Base-by-base conservation (phyloP, 2,113 vertebrate species). In the rabbit (Oryctolagus cuniculus) region DNA sequence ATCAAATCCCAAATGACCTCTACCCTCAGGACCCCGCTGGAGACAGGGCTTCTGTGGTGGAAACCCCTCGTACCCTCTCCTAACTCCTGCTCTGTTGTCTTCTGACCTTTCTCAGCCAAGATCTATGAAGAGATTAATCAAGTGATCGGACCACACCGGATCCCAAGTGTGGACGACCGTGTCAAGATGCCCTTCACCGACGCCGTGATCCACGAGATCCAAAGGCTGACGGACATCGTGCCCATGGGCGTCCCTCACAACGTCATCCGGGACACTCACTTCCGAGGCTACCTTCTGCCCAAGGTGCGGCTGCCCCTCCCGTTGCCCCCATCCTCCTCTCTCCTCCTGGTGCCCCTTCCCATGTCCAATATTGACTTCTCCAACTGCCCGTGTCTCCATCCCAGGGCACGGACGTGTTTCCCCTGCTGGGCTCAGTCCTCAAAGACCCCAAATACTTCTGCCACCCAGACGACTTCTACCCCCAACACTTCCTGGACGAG, bases 401-500 rank as follows among this genome's bases (percentile, higher is more conserved):
- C 19, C 93, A 98, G 98, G 97, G 97, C 55, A 98, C 97, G 0
- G 38, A 98, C 0, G 91, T 98, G 15, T 97, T 97, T 38, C 98
- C 98, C 0, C 34, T 98, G 7, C 63, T 98, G 79, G 97, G 97
- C 49, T 98, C 98, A 0, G 98, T 97, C 36, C 96, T 98, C 34
- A 97, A 87, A 73, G 98, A 98, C 36, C 87, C 96, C 27, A 97
- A 96, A 44, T 97, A 97, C 63, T 98, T 98, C 93, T 66, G 90
- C n/a, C 75, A 95, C n/a, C 97, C 98, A 0, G 77, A 98, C 36
- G 58, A 81, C 15, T 98, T 98, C 94, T 95, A 98, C 38, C 98
- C 98, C 0, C 90, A 95, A 22, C 98, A 98, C 51, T 98, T 98
- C 88, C 89, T 98, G 80, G 98, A 98, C 69, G 97, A 97, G 16